Evolutionary conservation across 2,797 vertebrate genomes (phyloP).

Genomic region (Parauchenoglanis punctatus): DNA sequence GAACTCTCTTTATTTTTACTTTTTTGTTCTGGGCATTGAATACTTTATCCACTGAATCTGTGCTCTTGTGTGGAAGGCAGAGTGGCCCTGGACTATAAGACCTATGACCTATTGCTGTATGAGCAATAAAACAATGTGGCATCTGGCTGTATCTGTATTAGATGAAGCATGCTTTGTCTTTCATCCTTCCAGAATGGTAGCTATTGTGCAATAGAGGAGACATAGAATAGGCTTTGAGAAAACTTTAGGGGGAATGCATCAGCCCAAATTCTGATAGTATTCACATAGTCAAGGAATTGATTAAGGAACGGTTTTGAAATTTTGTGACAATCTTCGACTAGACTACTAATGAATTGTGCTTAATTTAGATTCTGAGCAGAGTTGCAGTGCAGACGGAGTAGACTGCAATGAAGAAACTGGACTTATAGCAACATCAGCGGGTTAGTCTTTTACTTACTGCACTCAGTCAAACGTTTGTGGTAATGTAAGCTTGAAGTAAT

Average conservation of each 20-base stretch:
- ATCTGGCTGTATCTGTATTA: neutral
- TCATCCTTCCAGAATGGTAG: neutral
- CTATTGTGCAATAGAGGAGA: neutral
- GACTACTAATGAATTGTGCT: neutral
- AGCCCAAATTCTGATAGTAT: neutral
- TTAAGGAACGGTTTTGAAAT: neutral
- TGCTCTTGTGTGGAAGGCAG: neutral
- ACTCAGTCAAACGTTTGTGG: neutral
- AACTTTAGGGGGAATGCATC: neutral
- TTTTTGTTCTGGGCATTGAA: neutral
- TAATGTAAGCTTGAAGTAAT: neutral
- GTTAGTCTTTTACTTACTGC: constrained; percentile 63
- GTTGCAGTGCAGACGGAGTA: constrained; percentile 81
- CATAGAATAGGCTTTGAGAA: neutral
- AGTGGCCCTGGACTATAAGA: neutral
- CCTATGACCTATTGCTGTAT: neutral
- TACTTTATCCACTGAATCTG: neutral
- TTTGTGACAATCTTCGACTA: neutral
- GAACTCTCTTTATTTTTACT: neutral
- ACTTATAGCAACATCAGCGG: constrained; percentile 68
- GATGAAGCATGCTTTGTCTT: neutral
- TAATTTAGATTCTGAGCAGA: constrained; percentile 71
- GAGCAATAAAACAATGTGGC: neutral
- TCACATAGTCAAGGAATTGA: neutral
- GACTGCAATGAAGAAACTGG: constrained; percentile 75